phyloP scores from a whole-genome alignment of 1,140 invertebrate genomes.

The Sarcophaga peregrina region DNA sequence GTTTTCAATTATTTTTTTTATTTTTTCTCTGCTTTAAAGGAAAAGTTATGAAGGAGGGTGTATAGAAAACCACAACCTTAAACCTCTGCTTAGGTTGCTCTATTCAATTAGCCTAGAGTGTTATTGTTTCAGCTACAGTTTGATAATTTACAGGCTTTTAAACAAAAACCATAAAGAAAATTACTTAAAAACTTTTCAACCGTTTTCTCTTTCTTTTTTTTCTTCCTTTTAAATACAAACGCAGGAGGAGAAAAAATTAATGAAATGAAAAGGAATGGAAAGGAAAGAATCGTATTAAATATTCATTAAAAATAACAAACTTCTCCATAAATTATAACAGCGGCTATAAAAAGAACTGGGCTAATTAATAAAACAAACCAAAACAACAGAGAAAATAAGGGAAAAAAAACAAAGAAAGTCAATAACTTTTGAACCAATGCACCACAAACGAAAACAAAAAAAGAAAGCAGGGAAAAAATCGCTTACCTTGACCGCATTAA shows the following conservation, averaged over 20 bases:
- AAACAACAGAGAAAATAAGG: not conserved
- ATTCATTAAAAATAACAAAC: conserved; percentile 21
- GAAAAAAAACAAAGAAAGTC: not conserved
- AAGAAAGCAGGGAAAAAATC: not conserved
- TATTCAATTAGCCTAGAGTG: too few relatives aligned
- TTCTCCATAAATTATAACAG: not conserved
- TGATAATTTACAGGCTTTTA: not conserved
- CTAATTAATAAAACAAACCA: too few relatives aligned
- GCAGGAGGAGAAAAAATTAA: too few relatives aligned
- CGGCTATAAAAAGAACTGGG: too few relatives aligned
- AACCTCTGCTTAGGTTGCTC: too few relatives aligned
- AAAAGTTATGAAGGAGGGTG: too few relatives aligned
- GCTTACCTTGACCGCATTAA: not conserved
- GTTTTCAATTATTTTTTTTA: too few relatives aligned
- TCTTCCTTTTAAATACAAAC: too few relatives aligned
- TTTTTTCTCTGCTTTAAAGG: too few relatives aligned
- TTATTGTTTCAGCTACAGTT: not conserved
- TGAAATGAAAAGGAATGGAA: not conserved
- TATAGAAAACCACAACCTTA: too few relatives aligned
- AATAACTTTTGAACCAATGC: too few relatives aligned
- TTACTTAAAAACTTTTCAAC: not conserved
- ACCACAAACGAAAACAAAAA: not conserved
- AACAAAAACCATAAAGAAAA: conserved; percentile 10
- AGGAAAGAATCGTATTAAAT: not conserved
- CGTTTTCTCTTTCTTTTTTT: too few relatives aligned